A percentile compares a stretch with the other conserved stretches of the same genome.
phyloP scores from a whole-genome alignment of 2,113 vertebrate genomes.

The Tetraodon nigroviridis region DNA sequence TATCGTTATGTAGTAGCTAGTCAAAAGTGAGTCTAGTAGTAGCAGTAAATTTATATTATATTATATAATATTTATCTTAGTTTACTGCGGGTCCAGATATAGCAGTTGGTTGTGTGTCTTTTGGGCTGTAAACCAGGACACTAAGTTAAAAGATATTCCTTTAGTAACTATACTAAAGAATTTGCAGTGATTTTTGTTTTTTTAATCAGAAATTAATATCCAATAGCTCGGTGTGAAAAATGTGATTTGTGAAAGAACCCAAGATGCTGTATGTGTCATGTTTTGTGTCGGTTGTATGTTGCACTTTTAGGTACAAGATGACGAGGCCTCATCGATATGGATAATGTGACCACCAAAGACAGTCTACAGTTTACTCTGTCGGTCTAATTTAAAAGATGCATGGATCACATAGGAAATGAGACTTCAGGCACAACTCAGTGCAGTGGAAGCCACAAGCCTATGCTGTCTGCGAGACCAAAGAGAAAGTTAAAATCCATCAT shows the following conservation, averaged over 20 bases:
- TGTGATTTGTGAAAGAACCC: too few relatives aligned
- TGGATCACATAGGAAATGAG: slow-evolving; percentile 7
- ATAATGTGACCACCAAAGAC: slow-evolving; percentile 69
- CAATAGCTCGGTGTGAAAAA: too few relatives aligned
- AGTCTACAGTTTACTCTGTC: slow-evolving; percentile 3
- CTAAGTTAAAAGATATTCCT: slow-evolving; percentile 23
- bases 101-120: slow-evolving; percentile 46
- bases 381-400: too few relatives aligned
- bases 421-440: neutral
- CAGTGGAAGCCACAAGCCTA: neutral
- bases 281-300: neutral
- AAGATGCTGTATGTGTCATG: too few relatives aligned
- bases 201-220: too few relatives aligned
- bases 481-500: slow-evolving; percentile 31
- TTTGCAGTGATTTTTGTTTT: too few relatives aligned
- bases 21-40: too few relatives aligned
- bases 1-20: too few relatives aligned
- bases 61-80: too few relatives aligned
- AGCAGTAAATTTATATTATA: too few relatives aligned
- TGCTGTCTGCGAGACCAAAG: slow-evolving; percentile 18
- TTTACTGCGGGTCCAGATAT: too few relatives aligned
- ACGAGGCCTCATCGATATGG: slow-evolving; percentile 74
- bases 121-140: slow-evolving; percentile 38
- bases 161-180: too few relatives aligned
- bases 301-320: slow-evolving; percentile 19